Evolutionary conservation across 2,113 vertebrate species (phyloP).

Genomic region (Ploceus nigricollis): DNA sequence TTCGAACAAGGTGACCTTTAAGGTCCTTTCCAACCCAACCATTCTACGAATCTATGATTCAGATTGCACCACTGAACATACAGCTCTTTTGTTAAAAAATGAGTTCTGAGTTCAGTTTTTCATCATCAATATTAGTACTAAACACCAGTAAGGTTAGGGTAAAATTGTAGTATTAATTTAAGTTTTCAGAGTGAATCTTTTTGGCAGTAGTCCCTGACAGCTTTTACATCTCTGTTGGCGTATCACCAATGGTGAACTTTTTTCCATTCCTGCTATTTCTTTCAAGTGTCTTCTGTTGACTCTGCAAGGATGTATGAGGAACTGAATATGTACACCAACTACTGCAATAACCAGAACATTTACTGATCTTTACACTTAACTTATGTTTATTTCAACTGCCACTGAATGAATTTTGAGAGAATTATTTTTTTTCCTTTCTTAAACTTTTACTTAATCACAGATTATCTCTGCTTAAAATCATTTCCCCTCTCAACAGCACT

Average conservation of each 20-base stretch:
- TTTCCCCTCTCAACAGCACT: background rate
- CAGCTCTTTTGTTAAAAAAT: background rate
- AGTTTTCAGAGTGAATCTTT: background rate
- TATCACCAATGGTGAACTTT: background rate
- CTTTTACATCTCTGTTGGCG: fast-evolving
- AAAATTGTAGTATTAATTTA: background rate
- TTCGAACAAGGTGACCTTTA: background rate
- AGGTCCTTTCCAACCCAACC: background rate
- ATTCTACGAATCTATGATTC: background rate
- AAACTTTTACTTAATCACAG: background rate
- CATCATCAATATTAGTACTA: background rate
- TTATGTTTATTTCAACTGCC: background rate
- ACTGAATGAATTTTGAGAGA: background rate
- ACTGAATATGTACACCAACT: background rate
- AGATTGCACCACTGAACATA: background rate
- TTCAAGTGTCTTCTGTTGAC: background rate
- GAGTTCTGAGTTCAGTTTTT: background rate
- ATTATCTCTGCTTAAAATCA: background rate
- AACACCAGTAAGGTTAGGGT: background rate
- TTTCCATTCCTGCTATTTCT: background rate
- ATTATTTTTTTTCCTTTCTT: background rate
- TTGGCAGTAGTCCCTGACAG: background rate
- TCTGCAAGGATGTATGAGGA: background rate
- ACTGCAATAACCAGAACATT: background rate
- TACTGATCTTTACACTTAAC: background rate